Conservation (phyloP, 2,888 invertebrate genomes). For the Eupithecia subfuscata region DNA sequence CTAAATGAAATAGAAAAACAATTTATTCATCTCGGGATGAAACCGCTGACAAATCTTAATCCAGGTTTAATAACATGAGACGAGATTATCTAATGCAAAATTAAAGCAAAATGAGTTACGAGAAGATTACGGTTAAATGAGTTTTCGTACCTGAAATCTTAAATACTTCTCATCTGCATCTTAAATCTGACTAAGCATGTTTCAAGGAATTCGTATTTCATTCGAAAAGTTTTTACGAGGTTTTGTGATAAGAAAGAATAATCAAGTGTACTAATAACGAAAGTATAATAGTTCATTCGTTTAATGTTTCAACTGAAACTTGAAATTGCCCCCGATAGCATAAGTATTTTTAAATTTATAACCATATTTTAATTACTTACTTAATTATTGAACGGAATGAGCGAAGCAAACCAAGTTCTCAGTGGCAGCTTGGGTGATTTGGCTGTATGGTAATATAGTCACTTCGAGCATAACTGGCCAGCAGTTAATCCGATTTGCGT, state of each 20-base stretch:
- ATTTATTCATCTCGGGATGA: slow-evolving; percentile 8
- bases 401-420: too few species aligned
- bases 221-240: slow-evolving; percentile 6
- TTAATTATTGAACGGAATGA: too few species aligned
- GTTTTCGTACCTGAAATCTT: slow-evolving; percentile 26
- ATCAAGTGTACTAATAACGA: too few species aligned
- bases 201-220: not conserved
- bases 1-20: slow-evolving; percentile 8
- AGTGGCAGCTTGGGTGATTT: too few species aligned
- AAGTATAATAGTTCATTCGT: too few species aligned
- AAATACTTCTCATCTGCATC: slow-evolving; percentile 18
- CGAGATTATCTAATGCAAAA: slow-evolving; percentile 39
- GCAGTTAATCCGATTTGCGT: too few species aligned
- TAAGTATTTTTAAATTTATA: too few species aligned
- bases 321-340: too few species aligned
- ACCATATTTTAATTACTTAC: too few species aligned
- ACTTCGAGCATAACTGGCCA: too few species aligned
- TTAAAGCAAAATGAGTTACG: slow-evolving; percentile 39
- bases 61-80: slow-evolving; percentile 36
- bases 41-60: slow-evolving; percentile 28
- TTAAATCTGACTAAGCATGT: slow-evolving; percentile 7
- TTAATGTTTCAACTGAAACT: too few species aligned
- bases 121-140: slow-evolving; percentile 39
- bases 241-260: not conserved
- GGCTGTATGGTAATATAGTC: too few species aligned